These are phyloP conservation scores for Mimachlamys varia DNA, from an alignment of 2,888 invertebrate species.

Conservation along the genomic window DNA sequence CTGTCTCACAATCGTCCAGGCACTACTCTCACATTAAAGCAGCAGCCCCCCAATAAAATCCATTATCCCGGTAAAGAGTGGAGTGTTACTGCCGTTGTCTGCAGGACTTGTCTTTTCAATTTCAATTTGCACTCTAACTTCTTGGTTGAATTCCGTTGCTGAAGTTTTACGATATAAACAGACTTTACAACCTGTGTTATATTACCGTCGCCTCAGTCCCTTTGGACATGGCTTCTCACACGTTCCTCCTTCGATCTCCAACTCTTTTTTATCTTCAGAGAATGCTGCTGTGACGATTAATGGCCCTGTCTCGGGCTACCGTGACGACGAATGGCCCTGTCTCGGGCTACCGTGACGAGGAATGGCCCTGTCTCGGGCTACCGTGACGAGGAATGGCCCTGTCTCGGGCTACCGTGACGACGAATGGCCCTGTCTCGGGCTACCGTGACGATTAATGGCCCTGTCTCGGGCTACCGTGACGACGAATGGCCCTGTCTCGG, in stretches of 20 bases:
- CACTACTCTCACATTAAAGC: not conserved
- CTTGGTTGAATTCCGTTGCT: not conserved
- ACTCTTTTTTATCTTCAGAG: not conserved
- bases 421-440: too few relatives aligned
- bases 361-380: too few relatives aligned
- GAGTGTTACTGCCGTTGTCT: not conserved
- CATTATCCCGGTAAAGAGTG: not conserved
- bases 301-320: too few relatives aligned
- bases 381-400: too few relatives aligned
- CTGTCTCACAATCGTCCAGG: not conserved
- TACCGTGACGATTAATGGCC: too few relatives aligned
- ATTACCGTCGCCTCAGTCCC: not conserved
- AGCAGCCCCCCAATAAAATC: not conserved
- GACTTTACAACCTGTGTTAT: not conserved
- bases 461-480: too few relatives aligned
- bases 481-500: too few relatives aligned
- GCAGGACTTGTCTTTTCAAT: constrained; percentile 16
- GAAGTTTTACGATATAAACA: not conserved
- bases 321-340: too few relatives aligned
- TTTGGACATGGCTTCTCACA: not conserved
- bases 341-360: too few relatives aligned
- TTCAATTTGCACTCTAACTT: constrained; percentile 15
- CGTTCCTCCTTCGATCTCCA: not conserved
- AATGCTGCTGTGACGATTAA: not conserved
- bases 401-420: too few relatives aligned